phyloP scores from a whole-genome alignment of 2,888 invertebrate genomes.

The Spialia ferax region DNA sequence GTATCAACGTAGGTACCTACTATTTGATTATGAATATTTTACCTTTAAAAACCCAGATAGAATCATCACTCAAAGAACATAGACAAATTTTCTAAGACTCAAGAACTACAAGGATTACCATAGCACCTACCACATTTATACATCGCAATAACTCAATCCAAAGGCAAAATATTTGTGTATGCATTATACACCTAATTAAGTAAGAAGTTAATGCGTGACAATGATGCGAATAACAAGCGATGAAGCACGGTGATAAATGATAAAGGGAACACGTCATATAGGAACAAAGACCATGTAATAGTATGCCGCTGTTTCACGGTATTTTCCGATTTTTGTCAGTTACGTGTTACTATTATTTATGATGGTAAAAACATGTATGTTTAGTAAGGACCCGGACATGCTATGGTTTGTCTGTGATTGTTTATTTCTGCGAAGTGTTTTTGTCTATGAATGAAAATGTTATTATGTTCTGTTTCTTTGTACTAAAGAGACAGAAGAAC shows the following conservation, averaged over 20 bases:
- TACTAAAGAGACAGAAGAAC: neutral
- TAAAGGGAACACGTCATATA: conserved; percentile 31
- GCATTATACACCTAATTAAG: neutral
- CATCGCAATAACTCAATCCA: neutral
- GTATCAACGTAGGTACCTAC: too few species aligned
- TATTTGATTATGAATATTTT: too few species aligned
- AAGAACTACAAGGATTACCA: too few species aligned
- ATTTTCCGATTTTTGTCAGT: conserved; percentile 24
- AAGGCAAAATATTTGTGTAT: neutral
- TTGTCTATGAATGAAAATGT: too few species aligned
- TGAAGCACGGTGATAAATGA: conserved; percentile 32
- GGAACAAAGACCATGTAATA: conserved; percentile 25
- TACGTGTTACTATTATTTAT: conserved; percentile 16
- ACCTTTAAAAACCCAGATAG: too few species aligned
- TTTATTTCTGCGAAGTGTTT: neutral
- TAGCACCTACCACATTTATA: too few species aligned
- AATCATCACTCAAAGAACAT: too few species aligned
- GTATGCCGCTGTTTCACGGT: conserved; percentile 24
- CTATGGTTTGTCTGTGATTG: neutral
- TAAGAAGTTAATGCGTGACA: conserved; percentile 22
- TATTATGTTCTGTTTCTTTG: too few species aligned
- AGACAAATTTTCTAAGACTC: too few species aligned
- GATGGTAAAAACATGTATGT: conserved; percentile 9
- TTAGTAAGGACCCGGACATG: neutral
- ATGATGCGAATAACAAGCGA: conserved; percentile 22